phyloP scores from a whole-genome alignment of 2,888 invertebrate genomes.

The Limnephilus rhombicus region DNA sequence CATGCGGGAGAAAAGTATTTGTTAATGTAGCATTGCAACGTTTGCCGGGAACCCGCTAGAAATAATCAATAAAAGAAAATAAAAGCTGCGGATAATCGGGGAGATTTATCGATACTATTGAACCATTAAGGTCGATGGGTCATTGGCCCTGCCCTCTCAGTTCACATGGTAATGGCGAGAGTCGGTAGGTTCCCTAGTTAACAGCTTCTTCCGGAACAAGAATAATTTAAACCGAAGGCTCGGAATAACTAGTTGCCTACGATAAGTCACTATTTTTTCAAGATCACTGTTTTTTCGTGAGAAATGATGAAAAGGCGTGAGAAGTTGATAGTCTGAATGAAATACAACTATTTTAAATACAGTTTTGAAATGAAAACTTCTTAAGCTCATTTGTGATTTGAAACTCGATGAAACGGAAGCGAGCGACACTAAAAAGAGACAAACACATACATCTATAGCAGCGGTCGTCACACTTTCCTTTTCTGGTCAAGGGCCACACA shows the following conservation, averaged over 20 bases:
- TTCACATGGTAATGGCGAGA: not conserved
- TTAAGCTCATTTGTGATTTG: too few species aligned
- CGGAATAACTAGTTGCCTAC: not conserved
- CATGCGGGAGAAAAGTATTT: too few species aligned
- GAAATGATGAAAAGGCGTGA: not conserved
- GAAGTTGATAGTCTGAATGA: not conserved
- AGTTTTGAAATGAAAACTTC: too few species aligned
- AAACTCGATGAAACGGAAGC: too few species aligned
- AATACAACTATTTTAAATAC: too few species aligned
- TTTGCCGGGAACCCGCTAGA: too few species aligned
- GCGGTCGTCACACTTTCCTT: too few species aligned
- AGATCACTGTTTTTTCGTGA: not conserved
- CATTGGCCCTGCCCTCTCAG: not conserved
- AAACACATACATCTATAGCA: too few species aligned
- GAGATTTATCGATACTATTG: not conserved
- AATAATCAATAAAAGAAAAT: not conserved
- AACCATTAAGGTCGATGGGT: conserved; percentile 2
- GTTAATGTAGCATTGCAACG: too few species aligned
- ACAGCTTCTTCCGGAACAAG: not conserved
- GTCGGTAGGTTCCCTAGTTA: not conserved
- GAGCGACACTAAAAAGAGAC: too few species aligned
- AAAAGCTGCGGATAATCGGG: not conserved
- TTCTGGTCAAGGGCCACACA: too few species aligned
- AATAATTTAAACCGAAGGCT: not conserved
- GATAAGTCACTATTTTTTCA: not conserved